phyloP scores from a whole-genome alignment of 2,797 vertebrate species.

The Alcedo quadribrachys region DNA sequence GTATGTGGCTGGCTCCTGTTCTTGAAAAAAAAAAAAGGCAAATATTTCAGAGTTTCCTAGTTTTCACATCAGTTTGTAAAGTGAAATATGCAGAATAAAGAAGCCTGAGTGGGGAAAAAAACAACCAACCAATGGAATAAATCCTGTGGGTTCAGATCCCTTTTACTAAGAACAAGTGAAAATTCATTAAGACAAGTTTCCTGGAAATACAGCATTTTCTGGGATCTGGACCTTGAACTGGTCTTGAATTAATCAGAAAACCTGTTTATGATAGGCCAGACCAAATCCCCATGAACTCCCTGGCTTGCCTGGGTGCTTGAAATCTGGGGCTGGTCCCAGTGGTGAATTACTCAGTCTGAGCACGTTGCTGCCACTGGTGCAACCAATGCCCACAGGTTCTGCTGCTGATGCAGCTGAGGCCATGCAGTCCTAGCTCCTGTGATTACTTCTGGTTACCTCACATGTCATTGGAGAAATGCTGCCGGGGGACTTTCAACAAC shows the following conservation, averaged over 20 bases:
- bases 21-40: background rate
- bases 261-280: background rate
- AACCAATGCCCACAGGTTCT: background rate
- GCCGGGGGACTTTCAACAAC: slow-evolving; percentile 12
- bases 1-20: background rate
- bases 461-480: background rate
- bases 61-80: background rate
- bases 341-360: background rate
- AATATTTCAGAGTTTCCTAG: background rate
- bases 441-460: slow-evolving; percentile 32
- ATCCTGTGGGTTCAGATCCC: background rate
- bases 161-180: background rate
- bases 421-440: background rate
- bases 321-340: slow-evolving; percentile 9
- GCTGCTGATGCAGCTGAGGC: background rate
- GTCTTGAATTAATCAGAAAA: background rate
- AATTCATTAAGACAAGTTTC: background rate
- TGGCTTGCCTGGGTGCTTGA: background rate
- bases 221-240: background rate
- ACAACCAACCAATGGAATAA: background rate
- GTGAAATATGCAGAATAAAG: background rate
- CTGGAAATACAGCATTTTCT: background rate
- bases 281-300: background rate
- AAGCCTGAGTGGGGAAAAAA: background rate
- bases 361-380: background rate